Percentiles rank a stretch among this genome's conserved stretches.
phyloP scores from a whole-genome alignment of 1,140 invertebrate species.

The Pectinophora gossypiella region DNA sequence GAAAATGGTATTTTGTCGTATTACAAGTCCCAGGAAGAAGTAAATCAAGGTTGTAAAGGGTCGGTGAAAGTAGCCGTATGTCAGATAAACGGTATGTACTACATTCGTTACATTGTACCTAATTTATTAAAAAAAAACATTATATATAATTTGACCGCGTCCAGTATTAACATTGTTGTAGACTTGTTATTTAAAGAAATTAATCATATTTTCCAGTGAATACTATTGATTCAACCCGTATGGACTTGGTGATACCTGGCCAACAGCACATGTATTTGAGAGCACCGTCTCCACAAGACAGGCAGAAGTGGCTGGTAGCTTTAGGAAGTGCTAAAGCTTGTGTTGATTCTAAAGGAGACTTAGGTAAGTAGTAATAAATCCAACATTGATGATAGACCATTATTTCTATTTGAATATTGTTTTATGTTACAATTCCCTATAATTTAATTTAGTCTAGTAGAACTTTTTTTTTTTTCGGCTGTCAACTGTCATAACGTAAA shows the following conservation, averaged over 20 bases:
- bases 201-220: slow-evolving; percentile 76
- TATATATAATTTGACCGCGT: neutral
- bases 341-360: slow-evolving; percentile 66
- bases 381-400: no score
- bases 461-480: no score
- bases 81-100: slow-evolving; percentile 83
- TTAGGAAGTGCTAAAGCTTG: slow-evolving; percentile 88
- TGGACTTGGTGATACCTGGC: slow-evolving; percentile 88
- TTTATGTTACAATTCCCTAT: no score
- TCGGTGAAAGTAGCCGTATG: slow-evolving; percentile 88
- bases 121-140: neutral
- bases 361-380: slow-evolving; percentile 31
- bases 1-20: slow-evolving; percentile 88
- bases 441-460: no score
- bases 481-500: no score
- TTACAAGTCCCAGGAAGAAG: slow-evolving; percentile 89
- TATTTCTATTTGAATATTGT: no score
- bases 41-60: slow-evolving; percentile 89
- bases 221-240: slow-evolving; percentile 80
- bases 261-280: slow-evolving; percentile 89
- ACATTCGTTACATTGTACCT: neutral
- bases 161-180: neutral
- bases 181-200: neutral
- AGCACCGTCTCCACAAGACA: slow-evolving; percentile 83
- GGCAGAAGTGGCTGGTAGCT: slow-evolving; percentile 88